Conservation (phyloP, 2,888 invertebrate genomes). For the Loripinus fragilis region DNA sequence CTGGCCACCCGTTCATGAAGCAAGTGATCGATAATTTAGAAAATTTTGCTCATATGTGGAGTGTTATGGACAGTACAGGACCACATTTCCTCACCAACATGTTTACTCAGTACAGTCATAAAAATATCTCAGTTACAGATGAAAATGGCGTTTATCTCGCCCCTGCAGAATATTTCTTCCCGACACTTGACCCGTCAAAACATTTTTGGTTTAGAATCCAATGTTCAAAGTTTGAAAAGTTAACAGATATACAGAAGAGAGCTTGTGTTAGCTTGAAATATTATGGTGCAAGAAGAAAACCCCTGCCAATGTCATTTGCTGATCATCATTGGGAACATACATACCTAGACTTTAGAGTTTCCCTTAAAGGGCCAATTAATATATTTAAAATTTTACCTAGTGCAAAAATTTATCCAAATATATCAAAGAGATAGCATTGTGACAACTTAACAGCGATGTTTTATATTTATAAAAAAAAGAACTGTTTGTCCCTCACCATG, state of each 20-base stretch:
- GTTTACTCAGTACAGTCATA: slow-evolving; percentile 63
- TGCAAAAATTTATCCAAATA: slow-evolving; percentile 50
- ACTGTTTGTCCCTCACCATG: too few relatives aligned
- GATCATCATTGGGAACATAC: slow-evolving; percentile 79
- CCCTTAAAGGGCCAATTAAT: slow-evolving; percentile 66
- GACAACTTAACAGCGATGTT: too few relatives aligned
- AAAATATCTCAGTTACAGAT: slow-evolving; percentile 41
- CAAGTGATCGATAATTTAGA: slow-evolving; percentile 70
- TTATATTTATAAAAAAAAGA: too few relatives aligned
- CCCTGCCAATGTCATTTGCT: slow-evolving; percentile 68
- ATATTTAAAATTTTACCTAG: slow-evolving; percentile 59
- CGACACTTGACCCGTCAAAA: slow-evolving; percentile 75
- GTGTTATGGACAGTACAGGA: slow-evolving; percentile 78
- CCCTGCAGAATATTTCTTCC: slow-evolving; percentile 78
- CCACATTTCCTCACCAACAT: slow-evolving; percentile 75
- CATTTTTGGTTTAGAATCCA: slow-evolving; percentile 68
- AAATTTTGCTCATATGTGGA: slow-evolving; percentile 74
- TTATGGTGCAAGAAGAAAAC: slow-evolving; percentile 63
- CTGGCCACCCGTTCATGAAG: slow-evolving; percentile 78
- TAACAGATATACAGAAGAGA: slow-evolving; percentile 65
- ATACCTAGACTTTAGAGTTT: slow-evolving; percentile 70
- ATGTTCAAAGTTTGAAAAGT: slow-evolving; percentile 66
- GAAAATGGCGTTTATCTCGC: slow-evolving; percentile 69
- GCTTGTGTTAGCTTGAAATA: slow-evolving; percentile 74
- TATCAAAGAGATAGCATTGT: too few relatives aligned